Evolutionary conservation across 2,888 invertebrate species (phyloP), one percentile per base, ranked within the genome.

Genomic region (Macrosiphum euphorbiae): DNA sequence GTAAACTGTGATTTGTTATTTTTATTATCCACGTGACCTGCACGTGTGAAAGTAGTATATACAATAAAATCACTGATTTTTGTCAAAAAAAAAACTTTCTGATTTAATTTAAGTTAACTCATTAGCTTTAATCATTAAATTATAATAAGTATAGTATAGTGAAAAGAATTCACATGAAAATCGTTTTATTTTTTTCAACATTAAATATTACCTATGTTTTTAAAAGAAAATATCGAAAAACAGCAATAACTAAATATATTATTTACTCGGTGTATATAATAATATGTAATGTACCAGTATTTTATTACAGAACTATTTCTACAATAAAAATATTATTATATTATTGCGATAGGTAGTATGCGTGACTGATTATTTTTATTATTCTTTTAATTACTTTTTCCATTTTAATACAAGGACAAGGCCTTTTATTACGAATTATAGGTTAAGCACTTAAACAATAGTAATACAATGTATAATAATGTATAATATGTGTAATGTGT

Each of bases 391-490:
- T 61, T 47, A n/a, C 67, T 20, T 67, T 67, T 26, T 26, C 11
- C 35, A n/a, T 50, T 67, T 47, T 89, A 47, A n/a, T 50, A 50
- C 90, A 90, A 90, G 67, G 67, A 90, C 90, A 90, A 78, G 90
- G 67, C 8, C 35, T 90, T 90, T 90, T 78, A 90, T 90, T 78
- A 50, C 26, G 35, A 78, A n/a, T 11, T 61, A 67, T 47, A 61
- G 90, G 20, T 67, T 67, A 78, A 78, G 50, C 13, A 78, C n/a
- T 89, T 89, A 47, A 90, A 78, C 78, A 78, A 61, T 89, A 88
- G 35, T 78, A 20, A 78, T 41, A 78, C 3, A 58, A 16, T 88
- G 35, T 35, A n/a, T 13, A 41, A 41, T 26, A 44, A n/a, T n/a
- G n/a, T 58, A 44, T 28, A 67, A n/a, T 28, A n/a, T 10, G 44